A percentile compares a stretch with the other conserved stretches of the same genome.
phyloP scores from a whole-genome alignment of 2,888 invertebrate species.

The Sinhomidia bicolor region DNA sequence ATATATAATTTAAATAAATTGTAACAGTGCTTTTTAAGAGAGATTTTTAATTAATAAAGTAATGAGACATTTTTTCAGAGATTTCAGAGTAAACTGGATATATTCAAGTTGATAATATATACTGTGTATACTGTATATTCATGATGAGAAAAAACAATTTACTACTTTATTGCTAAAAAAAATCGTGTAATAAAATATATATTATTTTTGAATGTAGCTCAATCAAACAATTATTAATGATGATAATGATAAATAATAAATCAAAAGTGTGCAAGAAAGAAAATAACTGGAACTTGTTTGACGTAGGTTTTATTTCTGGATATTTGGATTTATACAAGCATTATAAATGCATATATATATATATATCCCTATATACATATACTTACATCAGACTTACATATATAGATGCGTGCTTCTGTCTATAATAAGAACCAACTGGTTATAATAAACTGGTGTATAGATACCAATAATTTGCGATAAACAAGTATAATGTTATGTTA shows the following conservation, averaged over 20 bases:
- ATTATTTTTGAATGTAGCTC: slow-evolving; percentile 68
- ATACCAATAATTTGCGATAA: too few species aligned
- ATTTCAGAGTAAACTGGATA: slow-evolving; percentile 23
- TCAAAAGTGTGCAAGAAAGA: slow-evolving; percentile 12
- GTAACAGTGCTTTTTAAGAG: neutral
- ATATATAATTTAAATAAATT: too few species aligned
- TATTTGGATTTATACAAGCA: too few species aligned
- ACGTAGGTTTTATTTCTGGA: too few species aligned
- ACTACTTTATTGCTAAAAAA: slow-evolving; percentile 2
- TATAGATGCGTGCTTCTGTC: too few species aligned
- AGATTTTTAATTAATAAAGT: neutral
- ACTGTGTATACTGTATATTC: neutral
- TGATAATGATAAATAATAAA: neutral
- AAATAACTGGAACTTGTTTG: too few species aligned
- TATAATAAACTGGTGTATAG: too few species aligned
- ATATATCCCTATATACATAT: too few species aligned
- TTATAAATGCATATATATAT: too few species aligned
- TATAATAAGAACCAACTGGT: too few species aligned
- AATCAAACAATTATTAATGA: slow-evolving; percentile 10
- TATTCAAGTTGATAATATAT: neutral
- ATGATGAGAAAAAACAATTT: neutral
- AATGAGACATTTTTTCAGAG: neutral
- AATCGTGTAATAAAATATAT: slow-evolving; percentile 35
- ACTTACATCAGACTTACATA: too few species aligned
- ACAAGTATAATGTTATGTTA: too few species aligned